phyloP scores from a whole-genome alignment of 1,140 invertebrate species.

The Drosophila pandora region DNA sequence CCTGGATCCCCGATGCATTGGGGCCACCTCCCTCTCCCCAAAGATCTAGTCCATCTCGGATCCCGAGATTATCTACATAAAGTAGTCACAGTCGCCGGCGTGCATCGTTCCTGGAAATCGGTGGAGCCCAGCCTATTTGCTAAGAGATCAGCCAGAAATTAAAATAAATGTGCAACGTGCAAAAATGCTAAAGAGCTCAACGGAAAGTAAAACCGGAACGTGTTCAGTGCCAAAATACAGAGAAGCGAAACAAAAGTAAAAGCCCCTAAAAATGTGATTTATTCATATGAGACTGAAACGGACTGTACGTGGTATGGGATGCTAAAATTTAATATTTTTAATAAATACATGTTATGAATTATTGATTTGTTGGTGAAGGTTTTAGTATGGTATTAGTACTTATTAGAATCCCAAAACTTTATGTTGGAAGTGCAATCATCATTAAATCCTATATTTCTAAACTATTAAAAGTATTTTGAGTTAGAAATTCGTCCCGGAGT shows the following conservation, averaged over 20 bases:
- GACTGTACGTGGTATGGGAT: conserved; percentile 17
- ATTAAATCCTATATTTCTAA: background rate
- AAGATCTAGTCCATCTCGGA: conserved; percentile 14
- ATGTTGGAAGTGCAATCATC: background rate
- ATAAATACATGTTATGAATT: background rate
- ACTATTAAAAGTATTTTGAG: background rate
- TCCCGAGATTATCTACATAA: conserved; percentile 63
- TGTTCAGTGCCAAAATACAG: conserved; percentile 36
- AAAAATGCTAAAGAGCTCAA: conserved; percentile 60
- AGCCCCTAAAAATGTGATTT: conserved; percentile 52
- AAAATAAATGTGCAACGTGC: conserved; percentile 78
- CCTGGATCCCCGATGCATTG: conserved; percentile 11
- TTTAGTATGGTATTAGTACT: too few relatives aligned
- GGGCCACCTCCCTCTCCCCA: background rate
- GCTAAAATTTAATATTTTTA: background rate
- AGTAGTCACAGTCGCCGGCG: conserved; percentile 16
- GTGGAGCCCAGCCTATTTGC: conserved; percentile 53
- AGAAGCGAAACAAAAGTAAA: conserved; percentile 29
- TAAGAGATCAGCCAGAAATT: conserved; percentile 69
- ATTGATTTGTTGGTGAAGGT: background rate
- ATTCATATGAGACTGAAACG: conserved; percentile 44
- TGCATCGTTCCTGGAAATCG: conserved; percentile 37
- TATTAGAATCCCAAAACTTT: too few relatives aligned
- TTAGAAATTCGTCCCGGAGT: background rate
- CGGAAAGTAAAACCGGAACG: conserved; percentile 61